Conservation (phyloP, 2,113 vertebrate genomes). For the Etheostoma cragini region DNA sequence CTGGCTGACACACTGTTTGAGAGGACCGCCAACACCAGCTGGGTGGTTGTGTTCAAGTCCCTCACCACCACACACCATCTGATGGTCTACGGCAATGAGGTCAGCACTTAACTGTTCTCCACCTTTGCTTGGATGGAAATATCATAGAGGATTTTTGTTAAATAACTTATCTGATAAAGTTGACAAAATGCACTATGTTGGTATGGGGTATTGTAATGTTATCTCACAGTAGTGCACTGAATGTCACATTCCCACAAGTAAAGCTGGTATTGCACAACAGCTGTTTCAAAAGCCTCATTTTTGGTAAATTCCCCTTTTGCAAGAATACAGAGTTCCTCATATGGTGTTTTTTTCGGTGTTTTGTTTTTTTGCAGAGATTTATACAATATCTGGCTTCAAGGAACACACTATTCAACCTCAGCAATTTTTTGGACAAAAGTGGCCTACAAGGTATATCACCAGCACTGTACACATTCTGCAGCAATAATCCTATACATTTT, state of each 20-base stretch:
- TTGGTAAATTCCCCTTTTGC: neutral
- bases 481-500: neutral
- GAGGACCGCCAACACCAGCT: slow-evolving; percentile 93
- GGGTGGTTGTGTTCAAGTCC: slow-evolving; percentile 96
- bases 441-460: slow-evolving; percentile 89
- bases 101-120: slow-evolving; percentile 52
- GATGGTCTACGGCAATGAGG: slow-evolving; percentile 96
- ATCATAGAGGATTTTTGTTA: neutral
- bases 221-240: neutral
- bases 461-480: neutral
- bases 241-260: neutral
- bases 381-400: slow-evolving; percentile 98
- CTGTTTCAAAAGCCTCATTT: neutral
- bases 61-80: slow-evolving; percentile 95
- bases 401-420: slow-evolving; percentile 97
- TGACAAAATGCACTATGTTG: neutral
- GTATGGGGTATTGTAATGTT: neutral
- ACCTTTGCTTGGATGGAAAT: slow-evolving; percentile 42
- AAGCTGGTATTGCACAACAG: slow-evolving; percentile 22
- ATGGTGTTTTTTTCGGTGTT: slow-evolving; percentile 39
- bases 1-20: slow-evolving; percentile 95
- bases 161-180: neutral
- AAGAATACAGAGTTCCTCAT: slow-evolving; percentile 11
- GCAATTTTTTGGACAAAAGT: slow-evolving; percentile 97
- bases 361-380: slow-evolving; percentile 88